A percentile compares a stretch with the other conserved stretches of the same genome.
These are phyloP conservation scores for Daboia siamensis DNA, from an alignment of 2,113 vertebrate species.

Conservation along the genomic window DNA sequence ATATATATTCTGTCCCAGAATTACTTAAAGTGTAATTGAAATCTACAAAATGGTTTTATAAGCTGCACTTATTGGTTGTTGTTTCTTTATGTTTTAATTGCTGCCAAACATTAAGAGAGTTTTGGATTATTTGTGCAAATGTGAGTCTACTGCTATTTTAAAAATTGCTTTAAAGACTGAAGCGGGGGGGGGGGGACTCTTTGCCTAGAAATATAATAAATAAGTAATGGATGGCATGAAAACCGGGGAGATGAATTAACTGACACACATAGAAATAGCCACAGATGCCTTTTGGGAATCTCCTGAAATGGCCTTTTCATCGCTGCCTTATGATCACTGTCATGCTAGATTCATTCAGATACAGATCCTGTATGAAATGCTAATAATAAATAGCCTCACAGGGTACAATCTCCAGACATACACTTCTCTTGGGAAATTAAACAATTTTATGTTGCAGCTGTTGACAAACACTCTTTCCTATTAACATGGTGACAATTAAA, in stretches of 20 bases:
- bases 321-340: constrained; percentile 6
- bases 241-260: not conserved
- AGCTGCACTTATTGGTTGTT: not conserved
- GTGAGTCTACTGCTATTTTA: not conserved
- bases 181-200: not conserved
- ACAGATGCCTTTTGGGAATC: not conserved
- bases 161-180: not conserved
- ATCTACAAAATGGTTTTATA: not conserved
- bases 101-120: not conserved
- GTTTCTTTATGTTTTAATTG: not conserved
- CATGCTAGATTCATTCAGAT: not conserved
- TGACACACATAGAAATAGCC: not conserved
- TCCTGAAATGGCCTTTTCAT: constrained; percentile 9
- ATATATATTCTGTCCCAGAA: not conserved
- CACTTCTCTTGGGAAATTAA: constrained; percentile 54
- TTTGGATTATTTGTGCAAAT: not conserved
- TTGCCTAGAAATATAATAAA: not conserved
- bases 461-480: constrained; percentile 36
- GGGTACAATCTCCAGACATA: constrained; percentile 35
- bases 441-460: constrained; percentile 16
- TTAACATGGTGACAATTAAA: constrained; percentile 29
- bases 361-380: constrained; percentile 21
- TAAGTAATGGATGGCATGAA: constrained; percentile 10
- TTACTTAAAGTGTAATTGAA: not conserved
- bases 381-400: constrained; percentile 38